Evolutionary conservation across 2,113 vertebrate genomes (phyloP), one percentile per base, ranked within the genome.

Genomic region (Dipodomys ordii): DNA sequence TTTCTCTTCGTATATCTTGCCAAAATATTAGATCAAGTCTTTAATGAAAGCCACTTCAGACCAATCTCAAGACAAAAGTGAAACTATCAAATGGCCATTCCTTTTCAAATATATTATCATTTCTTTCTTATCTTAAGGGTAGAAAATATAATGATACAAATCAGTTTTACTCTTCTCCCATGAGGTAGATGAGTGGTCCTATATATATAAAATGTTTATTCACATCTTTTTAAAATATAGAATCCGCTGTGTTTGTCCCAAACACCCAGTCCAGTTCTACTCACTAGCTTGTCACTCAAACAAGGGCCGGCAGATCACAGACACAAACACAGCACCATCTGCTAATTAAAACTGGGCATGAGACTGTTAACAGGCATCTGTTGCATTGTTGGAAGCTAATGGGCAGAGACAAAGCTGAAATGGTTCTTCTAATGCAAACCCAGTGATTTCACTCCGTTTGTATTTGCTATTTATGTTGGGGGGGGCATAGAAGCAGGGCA

Each of bases 361-460:
- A 93, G 97, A 93, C 97, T 95, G 90, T 96, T 82, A 97, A 97
- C 62, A 94, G 97, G 97, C 98, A 98, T 98, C 97, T 98, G 98
- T 95, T 98, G 97, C 28, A 7, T 94, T 96, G 85, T 95, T 96
- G 95, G 92, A 87, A 71, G 93, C 84, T 81, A 96, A 90, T 81
- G 90, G 0, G 4, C 94, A 97, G 53, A 97, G 97, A 96, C 92
- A 97, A 97, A 97, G 95, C 94, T 73, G 90, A 93, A 95, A 95
- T 93, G 83, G 95, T 87, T 76, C 92, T 94, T 96, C 94, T 94
- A 95, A 91, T 69, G 94, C 92, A 97, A 97, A 93, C 87, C 82
- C 90, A 97, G 94, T 92, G 72, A 96, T 89, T 96, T 96, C 90
- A 89, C 73, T 95, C 92, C 86, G 92, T 96, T 97, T 95, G 90